Evolutionary conservation across 2,888 invertebrate genomes (phyloP).

Genomic region (Neoaliturus tenellus): DNA sequence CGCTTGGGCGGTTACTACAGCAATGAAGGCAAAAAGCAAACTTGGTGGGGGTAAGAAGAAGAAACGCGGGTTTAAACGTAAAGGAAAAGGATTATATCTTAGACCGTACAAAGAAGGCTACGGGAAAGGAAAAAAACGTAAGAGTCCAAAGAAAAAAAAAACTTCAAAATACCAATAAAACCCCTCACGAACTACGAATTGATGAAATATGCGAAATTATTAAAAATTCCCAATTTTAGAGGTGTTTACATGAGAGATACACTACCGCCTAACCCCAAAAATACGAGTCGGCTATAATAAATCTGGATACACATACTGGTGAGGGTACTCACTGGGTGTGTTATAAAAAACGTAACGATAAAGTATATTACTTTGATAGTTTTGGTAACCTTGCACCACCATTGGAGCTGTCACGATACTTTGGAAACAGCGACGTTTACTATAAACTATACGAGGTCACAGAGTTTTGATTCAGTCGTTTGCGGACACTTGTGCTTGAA

Average conservation of each 20-base stretch:
- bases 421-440: constrained; percentile 48
- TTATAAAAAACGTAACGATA: constrained; percentile 68
- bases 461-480: constrained; percentile 51
- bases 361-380: constrained; percentile 70
- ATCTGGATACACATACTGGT: constrained; percentile 67
- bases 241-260: constrained; percentile 70
- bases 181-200: constrained; percentile 40
- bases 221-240: constrained; percentile 68
- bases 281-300: constrained; percentile 67
- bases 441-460: constrained; percentile 57
- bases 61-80: no score
- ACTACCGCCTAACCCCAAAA: constrained; percentile 67
- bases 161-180: constrained; percentile 7
- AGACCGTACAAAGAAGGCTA: background rate
- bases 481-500: constrained; percentile 60
- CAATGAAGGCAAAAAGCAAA: no score
- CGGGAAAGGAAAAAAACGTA: background rate
- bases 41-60: no score
- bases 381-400: constrained; percentile 69
- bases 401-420: constrained; percentile 56
- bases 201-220: constrained; percentile 64
- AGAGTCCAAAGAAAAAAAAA: constrained; percentile 10
- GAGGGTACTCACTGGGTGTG: constrained; percentile 70
- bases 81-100: background rate
- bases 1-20: no score